Conservation (phyloP, 2,797 vertebrate genomes). For the Bucorvus abyssinicus region DNA sequence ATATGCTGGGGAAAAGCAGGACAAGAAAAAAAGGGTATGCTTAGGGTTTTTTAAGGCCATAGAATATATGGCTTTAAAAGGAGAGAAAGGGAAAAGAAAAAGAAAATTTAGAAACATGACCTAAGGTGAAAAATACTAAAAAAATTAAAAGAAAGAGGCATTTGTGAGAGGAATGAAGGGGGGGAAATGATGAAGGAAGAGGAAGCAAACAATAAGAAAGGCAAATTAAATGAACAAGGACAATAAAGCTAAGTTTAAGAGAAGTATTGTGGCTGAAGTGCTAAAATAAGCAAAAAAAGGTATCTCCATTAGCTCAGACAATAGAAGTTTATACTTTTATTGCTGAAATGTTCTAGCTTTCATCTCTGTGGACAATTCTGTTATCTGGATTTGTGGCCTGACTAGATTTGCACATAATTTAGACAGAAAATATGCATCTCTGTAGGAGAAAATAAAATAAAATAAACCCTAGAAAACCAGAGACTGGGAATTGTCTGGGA, state of each 20-base stretch:
- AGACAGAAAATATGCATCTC: background rate
- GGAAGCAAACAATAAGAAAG: background rate
- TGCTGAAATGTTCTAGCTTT: background rate
- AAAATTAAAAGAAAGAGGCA: background rate
- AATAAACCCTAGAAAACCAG: background rate
- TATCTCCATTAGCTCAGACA: background rate
- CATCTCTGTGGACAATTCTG: background rate
- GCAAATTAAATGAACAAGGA: background rate
- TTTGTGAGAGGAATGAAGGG: background rate
- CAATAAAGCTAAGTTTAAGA: background rate
- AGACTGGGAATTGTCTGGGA: background rate
- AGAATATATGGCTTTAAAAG: background rate
- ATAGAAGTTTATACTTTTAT: background rate
- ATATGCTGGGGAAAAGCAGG: background rate
- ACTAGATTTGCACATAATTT: background rate
- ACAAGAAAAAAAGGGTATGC: accelerated
- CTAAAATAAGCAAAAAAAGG: background rate
- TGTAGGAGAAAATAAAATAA: background rate
- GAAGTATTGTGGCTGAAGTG: background rate
- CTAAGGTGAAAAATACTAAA: background rate
- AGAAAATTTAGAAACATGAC: background rate
- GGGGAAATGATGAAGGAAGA: background rate
- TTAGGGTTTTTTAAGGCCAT: too few relatives aligned
- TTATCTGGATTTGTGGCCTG: background rate
- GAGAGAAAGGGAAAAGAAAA: background rate